These are phyloP conservation scores for Scaptomyza polygonia DNA, from an alignment of 2,888 invertebrate genomes.

Conservation along the genomic window DNA sequence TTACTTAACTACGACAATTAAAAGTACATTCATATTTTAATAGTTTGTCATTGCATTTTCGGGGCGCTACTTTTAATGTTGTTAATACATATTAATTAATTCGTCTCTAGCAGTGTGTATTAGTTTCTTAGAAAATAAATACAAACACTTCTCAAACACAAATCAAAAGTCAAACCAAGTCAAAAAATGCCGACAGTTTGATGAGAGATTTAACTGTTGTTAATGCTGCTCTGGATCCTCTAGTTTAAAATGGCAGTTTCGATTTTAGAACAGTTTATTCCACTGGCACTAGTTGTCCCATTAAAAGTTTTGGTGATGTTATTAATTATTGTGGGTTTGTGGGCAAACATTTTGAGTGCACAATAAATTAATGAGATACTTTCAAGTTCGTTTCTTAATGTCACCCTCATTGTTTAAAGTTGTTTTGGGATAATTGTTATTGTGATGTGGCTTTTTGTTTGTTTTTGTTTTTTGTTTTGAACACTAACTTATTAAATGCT, in stretches of 20 bases:
- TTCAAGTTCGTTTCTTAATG: constrained; percentile 35
- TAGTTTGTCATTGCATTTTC: constrained; percentile 40
- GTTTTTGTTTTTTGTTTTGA: constrained; percentile 24
- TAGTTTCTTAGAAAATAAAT: constrained; percentile 48
- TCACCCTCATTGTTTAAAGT: constrained; percentile 12
- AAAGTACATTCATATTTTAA: constrained; percentile 54
- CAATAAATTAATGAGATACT: constrained; percentile 66
- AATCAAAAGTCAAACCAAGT: constrained; percentile 41
- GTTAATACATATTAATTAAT: constrained; percentile 45
- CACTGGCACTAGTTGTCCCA: constrained; percentile 4
- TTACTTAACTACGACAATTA: constrained; percentile 73
- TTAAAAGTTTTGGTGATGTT: background rate
- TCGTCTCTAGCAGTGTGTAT: constrained; percentile 19
- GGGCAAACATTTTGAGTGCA: constrained; percentile 21
- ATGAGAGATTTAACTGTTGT: constrained; percentile 29
- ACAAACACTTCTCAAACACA: constrained; percentile 28
- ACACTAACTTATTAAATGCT: constrained; percentile 67
- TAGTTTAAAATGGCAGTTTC: constrained; percentile 76
- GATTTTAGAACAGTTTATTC: constrained; percentile 17
- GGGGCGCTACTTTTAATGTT: constrained; percentile 3
- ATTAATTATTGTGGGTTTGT: constrained; percentile 40
- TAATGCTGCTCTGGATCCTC: constrained; percentile 38
- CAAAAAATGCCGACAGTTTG: constrained; percentile 31
- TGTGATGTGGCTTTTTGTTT: constrained; percentile 16
- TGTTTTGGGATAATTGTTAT: constrained; percentile 20